Conservation (phyloP, 2,888 invertebrate species). For the Troglohyphantes excavatus region DNA sequence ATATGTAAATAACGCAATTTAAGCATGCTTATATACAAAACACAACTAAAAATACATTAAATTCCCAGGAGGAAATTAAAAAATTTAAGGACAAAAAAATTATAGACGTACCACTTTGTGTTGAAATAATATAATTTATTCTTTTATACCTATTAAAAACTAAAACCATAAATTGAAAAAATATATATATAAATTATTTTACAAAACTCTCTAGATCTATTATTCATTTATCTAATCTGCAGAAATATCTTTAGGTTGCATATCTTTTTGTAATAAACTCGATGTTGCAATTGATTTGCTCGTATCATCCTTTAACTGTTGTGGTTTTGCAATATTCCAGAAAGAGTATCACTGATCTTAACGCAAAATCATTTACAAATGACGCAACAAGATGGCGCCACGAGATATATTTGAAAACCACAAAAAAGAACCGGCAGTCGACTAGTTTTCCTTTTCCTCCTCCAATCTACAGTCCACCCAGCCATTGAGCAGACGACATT, state of each 20-base stretch:
- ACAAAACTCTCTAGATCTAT: too few relatives aligned
- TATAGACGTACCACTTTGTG: too few relatives aligned
- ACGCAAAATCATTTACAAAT: background rate
- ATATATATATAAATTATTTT: too few relatives aligned
- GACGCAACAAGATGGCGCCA: background rate
- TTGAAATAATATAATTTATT: too few relatives aligned
- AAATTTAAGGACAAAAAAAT: too few relatives aligned
- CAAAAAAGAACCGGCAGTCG: background rate
- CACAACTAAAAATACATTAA: too few relatives aligned
- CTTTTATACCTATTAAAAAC: too few relatives aligned
- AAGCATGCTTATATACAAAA: too few relatives aligned
- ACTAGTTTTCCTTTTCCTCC: background rate
- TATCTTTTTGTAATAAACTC: background rate
- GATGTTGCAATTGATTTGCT: background rate
- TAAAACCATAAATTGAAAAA: too few relatives aligned
- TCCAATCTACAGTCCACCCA: background rate
- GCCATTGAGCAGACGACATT: background rate
- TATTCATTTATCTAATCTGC: background rate
- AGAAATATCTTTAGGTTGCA: background rate
- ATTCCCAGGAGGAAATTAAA: too few relatives aligned
- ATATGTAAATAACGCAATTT: too few relatives aligned
- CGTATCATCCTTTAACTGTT: background rate
- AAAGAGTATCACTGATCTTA: background rate
- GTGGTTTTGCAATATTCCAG: background rate
- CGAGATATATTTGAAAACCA: background rate